Evolutionary conservation across 2,797 vertebrate genomes (phyloP), one percentile per base, ranked within the genome.

Genomic region (Sebastes cheni): DNA sequence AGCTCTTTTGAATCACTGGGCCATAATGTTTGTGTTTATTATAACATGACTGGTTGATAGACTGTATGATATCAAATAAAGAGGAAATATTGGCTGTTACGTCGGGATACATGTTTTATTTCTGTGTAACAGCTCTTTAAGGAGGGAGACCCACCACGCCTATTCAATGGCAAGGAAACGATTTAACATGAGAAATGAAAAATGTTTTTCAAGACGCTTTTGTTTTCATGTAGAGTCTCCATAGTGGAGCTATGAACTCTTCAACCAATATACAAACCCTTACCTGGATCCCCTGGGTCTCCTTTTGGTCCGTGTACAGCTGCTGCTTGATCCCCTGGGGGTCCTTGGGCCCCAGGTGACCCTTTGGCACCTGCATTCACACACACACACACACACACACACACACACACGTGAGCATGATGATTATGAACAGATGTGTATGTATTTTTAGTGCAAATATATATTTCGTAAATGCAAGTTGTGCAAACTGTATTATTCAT

Each of bases 231-330:
- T 16, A 46, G 8, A n/a, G 20, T n/a, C 50, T 52, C 46, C 18
- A 58, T 1, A 3, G 3, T 62, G 10, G 1, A 72, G 54, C 18
- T n/a, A 60, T 72, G 16, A 56, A 27, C 2, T 22, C 20, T 39
- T 27, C 23, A 30, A 36, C 4, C 4, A 27, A 14, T 25, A 32
- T 30, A 14, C 8, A 46, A 23, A 59, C 12, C 7, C 72, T 80
- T 42, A 91, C 89, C 89, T 74, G 13, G 1, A 4, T 4, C 0
- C 9, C 91, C 92, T 0, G 65, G 36, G 0, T 74, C 81, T 14
- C 92, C 92, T 65, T 59, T 88, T 1, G 13, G 39, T 39, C 39
- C 39, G 13, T 39, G 39, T 39, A 39, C 39, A 39, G 1, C 86
- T n/a, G 73, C 61, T 55, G 76, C 89, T 55, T 82, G 70, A 67